Evolutionary conservation across 2,797 vertebrate genomes (phyloP).

Genomic region (Liparis tanakae): DNA sequence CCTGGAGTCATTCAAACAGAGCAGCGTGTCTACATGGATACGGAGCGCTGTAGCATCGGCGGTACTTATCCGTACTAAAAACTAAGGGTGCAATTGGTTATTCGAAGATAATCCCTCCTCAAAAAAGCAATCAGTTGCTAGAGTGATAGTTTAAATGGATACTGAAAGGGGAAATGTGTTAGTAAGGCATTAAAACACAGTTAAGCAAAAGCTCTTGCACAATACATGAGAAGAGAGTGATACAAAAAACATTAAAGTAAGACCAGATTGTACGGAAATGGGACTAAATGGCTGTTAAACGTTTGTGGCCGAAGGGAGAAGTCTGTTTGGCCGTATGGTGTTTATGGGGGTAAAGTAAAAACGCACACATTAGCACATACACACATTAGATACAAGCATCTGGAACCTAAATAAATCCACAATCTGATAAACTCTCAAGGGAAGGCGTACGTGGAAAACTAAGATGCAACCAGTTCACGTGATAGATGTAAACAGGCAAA

Average conservation of each 20-base stretch:
- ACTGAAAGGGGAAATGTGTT: neutral
- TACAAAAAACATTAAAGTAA: constrained; percentile 23
- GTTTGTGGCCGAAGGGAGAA: constrained; percentile 50
- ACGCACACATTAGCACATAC: constrained; percentile 30
- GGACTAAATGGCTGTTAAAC: constrained; percentile 41
- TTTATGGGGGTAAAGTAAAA: constrained; percentile 46
- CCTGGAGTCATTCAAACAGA: constrained; percentile 54
- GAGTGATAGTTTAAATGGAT: constrained; percentile 2
- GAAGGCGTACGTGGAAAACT: constrained; percentile 20
- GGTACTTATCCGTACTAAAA: constrained; percentile 4
- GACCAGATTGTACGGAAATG: constrained; percentile 51
- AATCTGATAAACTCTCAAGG: constrained; percentile 33
- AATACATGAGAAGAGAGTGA: neutral
- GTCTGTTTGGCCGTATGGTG: constrained; percentile 52
- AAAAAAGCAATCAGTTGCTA: constrained; percentile 23
- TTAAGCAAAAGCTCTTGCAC: neutral
- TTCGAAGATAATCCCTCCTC: constrained; percentile 16
- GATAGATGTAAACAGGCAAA: constrained; percentile 14
- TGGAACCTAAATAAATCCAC: constrained; percentile 50
- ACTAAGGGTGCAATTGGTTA: constrained; percentile 21
- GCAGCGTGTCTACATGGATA: constrained; percentile 32
- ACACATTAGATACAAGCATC: constrained; percentile 50
- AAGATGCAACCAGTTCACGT: constrained; percentile 10
- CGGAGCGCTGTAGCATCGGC: constrained; percentile 17
- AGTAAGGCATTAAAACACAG: neutral